Evolutionary conservation across 1,140 invertebrate species (phyloP).

Genomic region (Thaumetopoea pityocampa): DNA sequence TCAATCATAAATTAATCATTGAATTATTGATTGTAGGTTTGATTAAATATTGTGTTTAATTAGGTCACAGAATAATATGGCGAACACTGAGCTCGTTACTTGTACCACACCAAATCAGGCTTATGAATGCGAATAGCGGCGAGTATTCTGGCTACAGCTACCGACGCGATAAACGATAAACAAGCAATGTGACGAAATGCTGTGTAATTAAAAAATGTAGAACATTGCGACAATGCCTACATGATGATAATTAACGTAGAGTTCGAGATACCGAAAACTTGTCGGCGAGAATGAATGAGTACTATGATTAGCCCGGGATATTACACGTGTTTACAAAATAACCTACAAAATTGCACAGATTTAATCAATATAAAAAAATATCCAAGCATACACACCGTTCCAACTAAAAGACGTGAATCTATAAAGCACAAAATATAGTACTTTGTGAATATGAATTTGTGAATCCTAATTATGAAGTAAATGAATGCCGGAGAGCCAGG

Average conservation of each 20-base stretch:
- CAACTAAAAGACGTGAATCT: no score
- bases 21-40: not conserved
- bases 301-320: no score
- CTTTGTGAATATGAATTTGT: no score
- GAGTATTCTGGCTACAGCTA: conserved; percentile 20
- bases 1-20: not conserved
- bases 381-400: no score
- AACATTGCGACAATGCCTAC: not conserved
- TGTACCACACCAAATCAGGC: conserved; percentile 18
- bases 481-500: no score
- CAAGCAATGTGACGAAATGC: not conserved
- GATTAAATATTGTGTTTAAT: not conserved
- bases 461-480: no score
- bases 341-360: no score
- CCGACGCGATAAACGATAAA: conserved; percentile 17
- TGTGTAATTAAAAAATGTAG: not conserved
- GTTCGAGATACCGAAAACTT: no score
- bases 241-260: not conserved
- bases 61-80: not conserved
- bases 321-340: no score
- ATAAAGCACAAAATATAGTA: no score
- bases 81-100: conserved; percentile 14
- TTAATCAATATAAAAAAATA: no score
- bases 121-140: conserved; percentile 13
- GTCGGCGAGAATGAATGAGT: no score